These are phyloP conservation scores for Venusia cambrica DNA, from an alignment of 2,888 invertebrate genomes.

Conservation along the genomic window DNA sequence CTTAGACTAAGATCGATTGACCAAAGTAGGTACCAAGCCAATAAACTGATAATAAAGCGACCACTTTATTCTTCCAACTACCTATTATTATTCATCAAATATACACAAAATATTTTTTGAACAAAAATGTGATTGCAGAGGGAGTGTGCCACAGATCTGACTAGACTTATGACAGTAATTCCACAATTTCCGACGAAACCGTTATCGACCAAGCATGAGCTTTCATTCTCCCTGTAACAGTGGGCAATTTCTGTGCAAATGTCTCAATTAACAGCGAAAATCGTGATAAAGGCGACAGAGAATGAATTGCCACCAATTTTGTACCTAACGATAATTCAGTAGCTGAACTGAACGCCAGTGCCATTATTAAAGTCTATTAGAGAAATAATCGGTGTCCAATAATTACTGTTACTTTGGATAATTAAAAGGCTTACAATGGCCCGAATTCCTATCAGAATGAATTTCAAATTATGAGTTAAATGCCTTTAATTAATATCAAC, in stretches of 20 bases:
- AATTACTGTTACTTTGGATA: conserved; percentile 25
- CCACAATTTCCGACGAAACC: conserved; percentile 28
- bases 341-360: conserved; percentile 37
- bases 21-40: too few relatives aligned
- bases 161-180: conserved; percentile 30
- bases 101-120: too few relatives aligned
- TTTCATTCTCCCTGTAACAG: conserved; percentile 41
- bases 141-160: neutral
- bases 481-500: too few relatives aligned
- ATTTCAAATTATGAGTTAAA: too few relatives aligned
- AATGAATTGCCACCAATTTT: conserved; percentile 63
- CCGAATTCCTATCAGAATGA: conserved; percentile 1
- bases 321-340: conserved; percentile 54
- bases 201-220: conserved; percentile 34
- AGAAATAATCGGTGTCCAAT: conserved; percentile 36
- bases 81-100: too few relatives aligned
- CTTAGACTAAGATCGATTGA: too few relatives aligned
- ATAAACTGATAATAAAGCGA: too few relatives aligned
- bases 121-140: too few relatives aligned
- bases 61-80: too few relatives aligned
- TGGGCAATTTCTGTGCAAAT: conserved; percentile 62
- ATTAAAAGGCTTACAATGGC: conserved; percentile 10
- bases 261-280: conserved; percentile 68
- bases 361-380: conserved; percentile 41
- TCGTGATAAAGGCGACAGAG: conserved; percentile 58